Evolutionary conservation across 2,797 vertebrate species (phyloP).

Genomic region (Mormyrops boulengeri): DNA sequence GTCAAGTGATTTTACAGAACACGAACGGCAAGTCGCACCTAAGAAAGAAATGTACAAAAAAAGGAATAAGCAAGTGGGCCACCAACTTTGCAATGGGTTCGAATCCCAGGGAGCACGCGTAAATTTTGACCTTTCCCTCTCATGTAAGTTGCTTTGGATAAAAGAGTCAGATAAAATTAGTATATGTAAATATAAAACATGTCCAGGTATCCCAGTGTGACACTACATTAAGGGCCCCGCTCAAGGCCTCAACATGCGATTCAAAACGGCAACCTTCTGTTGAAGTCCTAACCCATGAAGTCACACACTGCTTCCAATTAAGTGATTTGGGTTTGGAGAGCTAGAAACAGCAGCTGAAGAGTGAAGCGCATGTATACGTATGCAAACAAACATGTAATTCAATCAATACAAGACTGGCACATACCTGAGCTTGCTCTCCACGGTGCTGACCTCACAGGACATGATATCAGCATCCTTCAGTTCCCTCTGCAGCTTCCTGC

Average conservation of each 20-base stretch:
- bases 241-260: not conserved
- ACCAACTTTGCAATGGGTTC: not conserved
- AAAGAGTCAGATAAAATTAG: not conserved
- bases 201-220: not conserved
- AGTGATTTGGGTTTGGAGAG: not conserved
- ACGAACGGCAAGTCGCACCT: constrained; percentile 79
- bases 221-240: not conserved
- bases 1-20: constrained; percentile 72
- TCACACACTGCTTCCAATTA: not conserved
- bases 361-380: not conserved
- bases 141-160: not conserved
- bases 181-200: not conserved
- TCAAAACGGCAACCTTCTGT: not conserved
- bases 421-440: constrained; percentile 93
- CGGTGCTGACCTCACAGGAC: constrained; percentile 67
- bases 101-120: not conserved
- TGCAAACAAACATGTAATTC: not conserved
- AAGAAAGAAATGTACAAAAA: not conserved
- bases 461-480: constrained; percentile 78
- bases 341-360: not conserved
- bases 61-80: not conserved
- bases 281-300: not conserved
- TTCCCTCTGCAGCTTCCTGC: constrained; percentile 89
- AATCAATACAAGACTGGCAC: not conserved
- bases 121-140: not conserved